Base-by-base conservation (phyloP, 2,888 invertebrate species). In the Trypoxylon attenuatum region DNA sequence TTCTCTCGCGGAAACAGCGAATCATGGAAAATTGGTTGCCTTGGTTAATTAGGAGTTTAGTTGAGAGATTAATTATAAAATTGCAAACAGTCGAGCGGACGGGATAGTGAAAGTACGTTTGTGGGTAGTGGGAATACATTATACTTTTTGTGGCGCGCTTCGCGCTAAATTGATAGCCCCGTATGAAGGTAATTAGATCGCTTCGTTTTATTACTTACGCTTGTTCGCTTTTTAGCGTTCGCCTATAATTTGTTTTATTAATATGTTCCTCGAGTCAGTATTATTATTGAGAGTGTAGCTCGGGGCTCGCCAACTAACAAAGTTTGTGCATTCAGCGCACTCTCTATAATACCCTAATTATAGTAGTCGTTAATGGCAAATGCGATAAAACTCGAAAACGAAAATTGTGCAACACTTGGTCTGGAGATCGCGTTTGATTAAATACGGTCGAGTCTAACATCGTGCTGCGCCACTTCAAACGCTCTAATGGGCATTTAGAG, bases 401-500 rank as follows among this genome's bases (percentile, higher is more conserved):
- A 53, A 50, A 50, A 51, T 47, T 22, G 18, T 25, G 22, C 21
- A 54, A 54, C 15, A 33, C 33, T 10, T 2, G 8, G 5, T 13
- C n/a, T n/a, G 33, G 33, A n/a, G n/a, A 33, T 33, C 33, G 13
- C n/a, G 8, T 33, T 33, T 13, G 13, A 33, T 33, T 33, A 33
- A 0, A 13, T 33, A 10, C 5, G n/a, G 13, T 33, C 33, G 33
- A 2, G n/a, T 2, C 4, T 5, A 33, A 33, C n/a, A 33, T 33
- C 13, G 33, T 10, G 13, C 13, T n/a, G 1, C 2, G 2, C 33
- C 5, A 13, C 13, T 33, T 10, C 55, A 49, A 38, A 43, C 46
- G 42, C n/a, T 62, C 56, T 70, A 58, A 67, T 33, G 53, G 45
- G 43, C 53, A 18, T 23, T 47, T 27, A 57, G 51, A 55, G 16